Conservation (phyloP, 2,888 invertebrate species). For the Drosophila buzzatii region DNA sequence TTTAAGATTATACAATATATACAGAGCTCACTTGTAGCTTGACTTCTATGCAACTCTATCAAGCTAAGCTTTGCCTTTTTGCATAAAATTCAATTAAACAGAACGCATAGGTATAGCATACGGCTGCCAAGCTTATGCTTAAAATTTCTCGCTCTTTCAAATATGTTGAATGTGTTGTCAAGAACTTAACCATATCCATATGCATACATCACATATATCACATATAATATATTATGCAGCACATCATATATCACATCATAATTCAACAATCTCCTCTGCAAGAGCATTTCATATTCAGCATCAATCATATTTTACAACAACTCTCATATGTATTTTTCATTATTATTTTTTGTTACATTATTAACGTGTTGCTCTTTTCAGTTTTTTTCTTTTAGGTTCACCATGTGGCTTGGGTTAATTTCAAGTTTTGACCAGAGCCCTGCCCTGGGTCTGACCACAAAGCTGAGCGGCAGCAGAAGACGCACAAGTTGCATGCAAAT, state of each 20-base stretch:
- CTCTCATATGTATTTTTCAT: constrained; percentile 2
- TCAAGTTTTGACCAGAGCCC: constrained; percentile 54
- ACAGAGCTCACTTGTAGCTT: too few species aligned
- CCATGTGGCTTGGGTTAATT: constrained; percentile 57
- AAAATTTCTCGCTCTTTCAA: too few species aligned
- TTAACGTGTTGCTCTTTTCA: constrained; percentile 64
- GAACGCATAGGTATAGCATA: too few species aligned
- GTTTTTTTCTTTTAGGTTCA: constrained; percentile 41
- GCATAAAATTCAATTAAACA: too few species aligned
- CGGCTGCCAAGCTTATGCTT: too few species aligned
- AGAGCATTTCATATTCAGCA: constrained; percentile 8
- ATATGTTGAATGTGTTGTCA: too few species aligned
- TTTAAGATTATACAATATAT: too few species aligned
- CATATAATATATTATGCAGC: background rate
- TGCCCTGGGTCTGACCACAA: constrained; percentile 66
- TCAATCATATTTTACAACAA: background rate
- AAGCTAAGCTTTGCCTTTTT: too few species aligned
- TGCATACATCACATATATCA: background rate
- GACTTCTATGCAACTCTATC: too few species aligned
- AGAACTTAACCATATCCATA: background rate
- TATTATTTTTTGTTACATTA: constrained; percentile 31
- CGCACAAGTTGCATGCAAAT: constrained; percentile 80
- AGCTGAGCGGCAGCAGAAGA: constrained; percentile 28
- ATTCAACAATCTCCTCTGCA: background rate
- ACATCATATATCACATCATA: background rate